Evolutionary conservation across 2,113 vertebrate species (phyloP), one percentile per base, ranked within the genome.

Genomic region (Proterorhinus semilunaris): DNA sequence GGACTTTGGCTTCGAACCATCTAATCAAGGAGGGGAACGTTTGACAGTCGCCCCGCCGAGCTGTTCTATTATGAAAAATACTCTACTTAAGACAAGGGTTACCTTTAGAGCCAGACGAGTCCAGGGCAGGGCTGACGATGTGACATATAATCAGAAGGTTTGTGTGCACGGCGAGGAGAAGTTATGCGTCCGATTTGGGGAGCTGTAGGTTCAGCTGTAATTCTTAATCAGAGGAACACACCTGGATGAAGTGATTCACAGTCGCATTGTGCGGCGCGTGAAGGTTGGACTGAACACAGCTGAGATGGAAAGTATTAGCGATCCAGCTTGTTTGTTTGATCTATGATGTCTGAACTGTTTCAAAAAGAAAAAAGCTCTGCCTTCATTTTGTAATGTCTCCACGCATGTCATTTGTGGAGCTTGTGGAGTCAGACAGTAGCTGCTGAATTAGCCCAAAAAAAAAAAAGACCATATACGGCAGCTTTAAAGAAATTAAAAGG

Each of bases 1-100:
- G 27, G 62, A 55, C 62, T 67, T 47, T 64, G 76, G 62, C 69
- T 73, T 72, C 50, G 43, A 65, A 79, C 62, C 69, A 47, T 77
- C 68, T 69, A 79, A 84, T 86, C 74, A 80, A 52, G 53, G n/a
- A 67, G 27, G 46, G 59, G 65, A 61, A 53, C 16, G 55, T 75
- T 70, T 47, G 59, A 59, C 54, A 65, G 78, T 65, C 48, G 43
- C 67, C 65, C 70, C 44, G 16, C 62, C 61, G 55, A 50, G 76
- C 47, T 66, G 6, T 21, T 74, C 1, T 16, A 21, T 65, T 66
- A 11, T 58, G 71, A 72, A 43, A 42, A 50, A 67, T 47, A 9
- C 50, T 61, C 52, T 54, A 7, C 0, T 15, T 55, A 55, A 63
- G 27, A 12, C 1, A 11, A 21, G 69, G 6, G 73, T 75, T 65